Conservation (phyloP, 23 tunicate species). For the Trididemnum nubilum region DNA sequence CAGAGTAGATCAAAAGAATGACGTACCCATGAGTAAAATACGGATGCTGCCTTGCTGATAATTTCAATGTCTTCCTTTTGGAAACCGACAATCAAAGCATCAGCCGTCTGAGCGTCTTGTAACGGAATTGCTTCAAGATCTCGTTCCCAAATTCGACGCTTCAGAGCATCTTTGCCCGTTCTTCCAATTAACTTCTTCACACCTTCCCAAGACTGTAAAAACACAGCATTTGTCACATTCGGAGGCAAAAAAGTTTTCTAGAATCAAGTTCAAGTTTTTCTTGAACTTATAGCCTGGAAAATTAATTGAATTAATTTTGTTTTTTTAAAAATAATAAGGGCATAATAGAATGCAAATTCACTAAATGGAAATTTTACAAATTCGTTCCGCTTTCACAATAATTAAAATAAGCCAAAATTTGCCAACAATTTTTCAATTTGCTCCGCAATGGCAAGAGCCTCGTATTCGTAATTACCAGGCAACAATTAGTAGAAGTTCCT, state of each 20-base stretch:
- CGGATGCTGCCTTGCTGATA: slow-evolving; percentile 26
- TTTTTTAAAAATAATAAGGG: background rate
- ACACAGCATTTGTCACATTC: background rate
- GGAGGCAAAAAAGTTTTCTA: background rate
- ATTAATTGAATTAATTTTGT: no score
- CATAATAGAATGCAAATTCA: background rate
- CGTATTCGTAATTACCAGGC: background rate
- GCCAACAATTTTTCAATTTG: background rate
- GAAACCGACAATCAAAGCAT: background rate
- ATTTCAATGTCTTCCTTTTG: slow-evolving; percentile 1
- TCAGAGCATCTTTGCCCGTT: slow-evolving; percentile 17
- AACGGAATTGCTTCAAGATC: slow-evolving; percentile 7
- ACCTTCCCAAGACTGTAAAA: slow-evolving; percentile 5
- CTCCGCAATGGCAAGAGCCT: background rate
- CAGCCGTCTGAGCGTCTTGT: slow-evolving; percentile 4
- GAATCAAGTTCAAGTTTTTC: no score
- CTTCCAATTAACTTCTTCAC: background rate
- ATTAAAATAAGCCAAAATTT: no score
- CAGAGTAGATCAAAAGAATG: no score
- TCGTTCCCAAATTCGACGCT: slow-evolving; percentile 17
- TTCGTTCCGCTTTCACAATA: no score
- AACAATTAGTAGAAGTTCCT: no score
- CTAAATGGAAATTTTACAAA: no score
- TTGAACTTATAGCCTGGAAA: no score
- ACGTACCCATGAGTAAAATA: slow-evolving; percentile 29